These are phyloP conservation scores for Centropus bengalensis DNA, from an alignment of 2,113 vertebrate genomes.

Conservation along the genomic window DNA sequence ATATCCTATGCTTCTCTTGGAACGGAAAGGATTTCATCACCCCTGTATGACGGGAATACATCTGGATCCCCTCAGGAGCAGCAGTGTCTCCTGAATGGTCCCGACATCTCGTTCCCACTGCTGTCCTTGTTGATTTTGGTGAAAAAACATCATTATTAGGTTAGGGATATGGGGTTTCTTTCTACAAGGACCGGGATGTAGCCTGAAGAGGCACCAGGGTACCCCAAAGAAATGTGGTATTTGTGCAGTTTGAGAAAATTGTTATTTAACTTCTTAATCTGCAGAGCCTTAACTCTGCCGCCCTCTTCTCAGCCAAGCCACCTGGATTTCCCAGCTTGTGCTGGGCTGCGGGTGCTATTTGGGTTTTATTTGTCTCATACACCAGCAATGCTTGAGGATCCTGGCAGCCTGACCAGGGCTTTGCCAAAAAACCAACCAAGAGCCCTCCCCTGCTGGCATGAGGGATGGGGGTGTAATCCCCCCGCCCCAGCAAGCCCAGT, in stretches of 20 bases:
- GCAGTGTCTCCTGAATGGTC: background rate
- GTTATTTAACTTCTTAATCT: background rate
- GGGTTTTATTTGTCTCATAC: background rate
- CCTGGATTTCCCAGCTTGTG: background rate
- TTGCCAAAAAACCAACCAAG: background rate
- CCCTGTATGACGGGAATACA: background rate
- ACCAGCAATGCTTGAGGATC: background rate
- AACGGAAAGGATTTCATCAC: conserved; percentile 16
- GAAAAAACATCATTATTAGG: background rate
- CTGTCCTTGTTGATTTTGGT: background rate
- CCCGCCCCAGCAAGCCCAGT: background rate
- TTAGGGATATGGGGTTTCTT: background rate
- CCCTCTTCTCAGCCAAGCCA: background rate
- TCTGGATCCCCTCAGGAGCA: conserved; percentile 35
- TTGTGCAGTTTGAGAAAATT: background rate
- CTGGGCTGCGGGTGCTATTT: background rate
- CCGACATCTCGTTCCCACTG: background rate
- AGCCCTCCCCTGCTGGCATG: background rate
- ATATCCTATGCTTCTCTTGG: conserved; percentile 5
- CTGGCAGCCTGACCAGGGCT: background rate
- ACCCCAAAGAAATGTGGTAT: background rate
- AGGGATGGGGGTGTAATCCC: background rate
- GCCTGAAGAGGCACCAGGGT: background rate
- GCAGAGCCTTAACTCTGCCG: background rate
- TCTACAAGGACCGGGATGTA: background rate